Base-by-base conservation (phyloP, 2,113 vertebrate species). In the Ia io region DNA sequence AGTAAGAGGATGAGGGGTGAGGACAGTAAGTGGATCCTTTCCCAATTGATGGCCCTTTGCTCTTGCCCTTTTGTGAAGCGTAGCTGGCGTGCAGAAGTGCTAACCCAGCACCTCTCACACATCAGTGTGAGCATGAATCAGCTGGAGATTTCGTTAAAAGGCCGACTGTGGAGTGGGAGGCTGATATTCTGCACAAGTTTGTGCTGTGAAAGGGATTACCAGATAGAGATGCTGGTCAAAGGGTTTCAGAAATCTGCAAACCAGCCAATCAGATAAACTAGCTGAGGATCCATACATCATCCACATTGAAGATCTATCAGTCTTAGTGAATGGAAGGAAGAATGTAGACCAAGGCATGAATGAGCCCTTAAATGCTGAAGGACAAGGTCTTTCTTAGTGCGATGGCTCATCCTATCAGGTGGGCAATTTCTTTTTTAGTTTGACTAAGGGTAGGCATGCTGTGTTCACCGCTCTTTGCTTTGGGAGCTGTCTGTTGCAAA, bases 221-320 rank as follows among this genome's bases (percentile, higher is more conserved):
- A 32, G 51, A 22, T 1, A 49, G 65, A 70, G 28, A 59, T 2
- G 1, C 1, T 37, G 22, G 71, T 3, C 11, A 82, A 65, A 5
- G 17, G 14, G 11, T 42, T 84, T 49, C 65, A 40, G 49, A 7
- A 22, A n/a, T 20, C 10, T 69, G 7, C 6, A 59, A 20, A 71
- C 47, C 35, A 20, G 56, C n/a, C 40, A 17, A 47, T 22, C 10
- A 23, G 13, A 22, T 22, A 28, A 59, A 22, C 40, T 18, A 5
- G 2, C 8, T 20, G 69, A 86, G 32, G 35, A 8, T 40, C 22
- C 59, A 49, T 9, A 1, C 16, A 51, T 12, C 30, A 6, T 16
- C 22, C 3, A 4, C 20, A 11, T 30, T 9, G 51, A n/a, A 78
- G n/a, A 6, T 1, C 0, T 22, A 0, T 76, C 10, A 1, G 0